Percentiles rank a stretch among this genome's conserved stretches.
Conservation (phyloP, 35 echinoderm and acorn worm species). For the Patiria miniata region DNA sequence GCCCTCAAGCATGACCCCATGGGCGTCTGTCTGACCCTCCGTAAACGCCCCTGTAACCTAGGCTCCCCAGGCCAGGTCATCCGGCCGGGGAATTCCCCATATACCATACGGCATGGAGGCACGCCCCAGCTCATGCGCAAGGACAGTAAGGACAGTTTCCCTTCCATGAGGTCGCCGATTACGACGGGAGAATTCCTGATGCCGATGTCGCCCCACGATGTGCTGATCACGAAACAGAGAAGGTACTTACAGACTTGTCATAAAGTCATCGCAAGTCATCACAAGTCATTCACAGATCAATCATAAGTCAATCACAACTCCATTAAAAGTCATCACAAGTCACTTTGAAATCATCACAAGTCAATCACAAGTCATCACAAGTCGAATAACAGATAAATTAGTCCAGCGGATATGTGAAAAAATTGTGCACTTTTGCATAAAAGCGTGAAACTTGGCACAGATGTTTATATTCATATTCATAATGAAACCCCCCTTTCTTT, state of each 20-base stretch:
- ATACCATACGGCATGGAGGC: not conserved
- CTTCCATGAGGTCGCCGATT: not conserved
- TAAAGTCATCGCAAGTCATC: too few species aligned
- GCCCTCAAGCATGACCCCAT: slow-evolving; percentile 65
- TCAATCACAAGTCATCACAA: too few species aligned
- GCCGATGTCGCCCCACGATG: not conserved
- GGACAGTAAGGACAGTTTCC: not conserved
- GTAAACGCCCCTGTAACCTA: slow-evolving; percentile 82
- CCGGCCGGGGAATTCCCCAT: not conserved
- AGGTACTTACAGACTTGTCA: not conserved
- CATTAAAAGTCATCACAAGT: too few species aligned
- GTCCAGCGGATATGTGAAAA: too few species aligned
- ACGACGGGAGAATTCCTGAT: not conserved
- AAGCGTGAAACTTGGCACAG: too few species aligned
- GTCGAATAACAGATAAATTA: too few species aligned
- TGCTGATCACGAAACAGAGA: not conserved
- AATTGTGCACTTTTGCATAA: too few species aligned
- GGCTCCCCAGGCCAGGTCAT: slow-evolving; percentile 64
- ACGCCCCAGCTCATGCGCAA: not conserved
- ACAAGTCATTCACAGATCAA: too few species aligned
- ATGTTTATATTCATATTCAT: too few species aligned
- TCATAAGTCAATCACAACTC: too few species aligned
- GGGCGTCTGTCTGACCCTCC: slow-evolving; percentile 75
- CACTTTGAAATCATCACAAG: too few species aligned
- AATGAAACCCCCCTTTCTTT: too few species aligned